phyloP scores from a whole-genome alignment of 1,140 invertebrate genomes.

The Coelopa frigida region DNA sequence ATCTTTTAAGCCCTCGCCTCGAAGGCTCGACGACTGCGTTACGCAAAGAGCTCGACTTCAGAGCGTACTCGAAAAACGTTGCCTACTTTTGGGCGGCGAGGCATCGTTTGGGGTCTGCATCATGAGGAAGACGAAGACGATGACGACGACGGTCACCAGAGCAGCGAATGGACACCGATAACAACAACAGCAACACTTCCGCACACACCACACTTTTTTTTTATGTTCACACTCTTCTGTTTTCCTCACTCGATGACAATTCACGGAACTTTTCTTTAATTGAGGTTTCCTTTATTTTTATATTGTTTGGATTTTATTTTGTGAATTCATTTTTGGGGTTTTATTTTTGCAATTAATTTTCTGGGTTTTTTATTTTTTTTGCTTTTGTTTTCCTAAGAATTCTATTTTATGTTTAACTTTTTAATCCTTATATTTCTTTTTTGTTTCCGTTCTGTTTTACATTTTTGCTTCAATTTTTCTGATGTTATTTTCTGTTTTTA shows the following conservation, averaged over 20 bases:
- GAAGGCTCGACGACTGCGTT: too few relatives aligned
- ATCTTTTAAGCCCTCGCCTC: too few relatives aligned
- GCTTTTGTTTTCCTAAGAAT: not conserved
- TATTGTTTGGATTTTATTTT: too few relatives aligned
- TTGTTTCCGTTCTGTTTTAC: not conserved
- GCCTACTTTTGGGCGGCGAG: too few relatives aligned
- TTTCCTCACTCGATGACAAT: not conserved
- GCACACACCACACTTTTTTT: too few relatives aligned
- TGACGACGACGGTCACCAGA: too few relatives aligned
- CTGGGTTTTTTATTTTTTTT: not conserved
- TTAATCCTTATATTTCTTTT: not conserved
- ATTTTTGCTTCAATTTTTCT: slow-evolving; percentile 5
- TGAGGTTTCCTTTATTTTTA: not conserved
- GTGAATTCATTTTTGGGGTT: not conserved
- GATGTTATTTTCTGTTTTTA: slow-evolving; percentile 10
- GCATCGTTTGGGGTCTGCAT: too few relatives aligned
- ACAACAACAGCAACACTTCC: too few relatives aligned
- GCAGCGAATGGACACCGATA: too few relatives aligned
- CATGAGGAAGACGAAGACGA: too few relatives aligned
- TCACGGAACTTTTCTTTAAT: not conserved
- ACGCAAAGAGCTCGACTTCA: too few relatives aligned
- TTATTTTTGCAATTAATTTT: slow-evolving; percentile 5
- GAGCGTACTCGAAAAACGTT: too few relatives aligned
- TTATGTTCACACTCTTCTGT: slow-evolving; percentile 3
- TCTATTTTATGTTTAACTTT: slow-evolving; percentile 3